Base-by-base conservation (phyloP, 2,888 invertebrate genomes). In the Dioctria linearis region DNA sequence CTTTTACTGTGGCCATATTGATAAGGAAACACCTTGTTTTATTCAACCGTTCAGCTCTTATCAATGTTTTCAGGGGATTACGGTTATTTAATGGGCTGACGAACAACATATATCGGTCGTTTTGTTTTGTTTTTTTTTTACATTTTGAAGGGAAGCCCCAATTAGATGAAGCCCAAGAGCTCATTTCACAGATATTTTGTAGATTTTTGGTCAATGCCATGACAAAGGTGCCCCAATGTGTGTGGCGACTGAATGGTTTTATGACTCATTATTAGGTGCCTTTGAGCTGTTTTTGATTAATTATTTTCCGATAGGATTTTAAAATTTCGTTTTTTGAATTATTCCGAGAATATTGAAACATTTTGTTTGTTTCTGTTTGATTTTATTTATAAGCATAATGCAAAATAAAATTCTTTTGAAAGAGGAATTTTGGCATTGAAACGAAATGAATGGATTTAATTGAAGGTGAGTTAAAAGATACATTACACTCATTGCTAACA, bases 171-270 rank as follows among this genome's bases (percentile, higher is more conserved):
- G n/a, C n/a, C n/a, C 40, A 5, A 49, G 51, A 40, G 37, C 3
- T n/a, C 25, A 59, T 59, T 59, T 59, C n/a, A 75, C 46, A 25
- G 39, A 37, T 59, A 59, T 25, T 59, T 75, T 75, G 75, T 43
- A 61, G 43, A 5, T 75, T 75, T 75, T 61, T 59, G 42, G 61
- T 43, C 43, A 46, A 42, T 42, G 57, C 57, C 75, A 61, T 75
- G 75, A 75, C 57, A 42, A 75, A 75, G n/a, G 2, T 49, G 49
- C n/a, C 39, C 76, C 25, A 79, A 79, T 81, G 79, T 54, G 76
- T 69, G 76, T 79, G 81, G 81, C 75, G 54, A 75, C 67, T 79
- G 57, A 79, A 80, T 79, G 81, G 79, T 66, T 79, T 81, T 81
- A 79, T 81, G 61, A 59, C 40, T 80, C 80, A 78, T 80, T 80